Conservation (phyloP, 1,140 invertebrate genomes). For the Parasteatoda tepidariorum region DNA sequence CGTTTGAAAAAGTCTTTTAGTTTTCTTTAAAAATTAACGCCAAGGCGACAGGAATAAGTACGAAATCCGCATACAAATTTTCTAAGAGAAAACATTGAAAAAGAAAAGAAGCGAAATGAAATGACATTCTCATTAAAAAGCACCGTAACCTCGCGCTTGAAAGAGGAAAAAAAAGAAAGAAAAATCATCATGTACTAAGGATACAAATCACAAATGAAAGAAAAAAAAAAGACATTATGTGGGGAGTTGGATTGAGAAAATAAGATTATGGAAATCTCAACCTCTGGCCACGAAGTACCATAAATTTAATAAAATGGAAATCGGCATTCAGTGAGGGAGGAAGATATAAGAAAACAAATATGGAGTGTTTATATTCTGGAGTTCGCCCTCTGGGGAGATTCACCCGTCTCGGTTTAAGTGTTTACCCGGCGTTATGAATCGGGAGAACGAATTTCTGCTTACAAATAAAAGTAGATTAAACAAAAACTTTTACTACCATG, state of each 20-base stretch:
- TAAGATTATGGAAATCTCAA: constrained; percentile 47
- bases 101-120: not conserved
- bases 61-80: constrained; percentile 36
- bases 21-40: too few species aligned
- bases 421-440: not conserved
- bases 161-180: not conserved
- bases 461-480: too few species aligned
- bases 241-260: constrained; percentile 7
- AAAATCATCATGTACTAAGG: not conserved
- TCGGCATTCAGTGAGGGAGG: not conserved
- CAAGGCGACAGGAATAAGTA: not conserved
- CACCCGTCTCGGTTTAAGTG: not conserved
- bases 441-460: not conserved
- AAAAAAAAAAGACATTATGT: too few species aligned
- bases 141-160: not conserved
- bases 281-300: constrained; percentile 10
- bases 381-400: not conserved
- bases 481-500: too few species aligned
- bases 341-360: not conserved
- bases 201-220: not conserved
- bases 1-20: too few species aligned
- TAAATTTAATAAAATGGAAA: constrained; percentile 18
- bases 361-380: not conserved
- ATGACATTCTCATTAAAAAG: constrained; percentile 30
- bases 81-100: constrained; percentile 2